Percentiles rank a stretch among this genome's conserved stretches.
Conservation (phyloP, 2,797 vertebrate genomes). For the Anabas testudineus region DNA sequence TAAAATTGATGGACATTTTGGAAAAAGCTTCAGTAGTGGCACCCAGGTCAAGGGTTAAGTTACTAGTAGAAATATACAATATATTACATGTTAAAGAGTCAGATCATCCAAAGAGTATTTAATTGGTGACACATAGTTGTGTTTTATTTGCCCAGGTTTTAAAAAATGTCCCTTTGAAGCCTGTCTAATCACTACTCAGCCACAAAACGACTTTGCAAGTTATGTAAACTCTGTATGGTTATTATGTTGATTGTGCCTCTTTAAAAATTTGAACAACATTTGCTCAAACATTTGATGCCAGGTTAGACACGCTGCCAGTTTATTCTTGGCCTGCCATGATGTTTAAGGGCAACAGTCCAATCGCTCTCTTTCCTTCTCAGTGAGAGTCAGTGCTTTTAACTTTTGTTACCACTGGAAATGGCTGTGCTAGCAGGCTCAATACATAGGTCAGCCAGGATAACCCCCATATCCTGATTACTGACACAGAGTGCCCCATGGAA, state of each 20-base stretch:
- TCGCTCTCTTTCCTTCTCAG: constrained; percentile 30
- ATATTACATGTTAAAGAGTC: constrained; percentile 10
- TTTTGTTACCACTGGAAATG: constrained; percentile 64
- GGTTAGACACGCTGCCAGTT: constrained; percentile 35
- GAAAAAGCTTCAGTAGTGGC: constrained; percentile 37
- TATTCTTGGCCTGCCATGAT: constrained; percentile 26
- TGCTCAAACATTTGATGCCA: constrained; percentile 42
- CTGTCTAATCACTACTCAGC: constrained; percentile 6
- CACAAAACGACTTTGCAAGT: constrained; percentile 3
- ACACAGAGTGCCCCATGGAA: constrained; percentile 80
- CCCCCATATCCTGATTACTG: constrained; percentile 89
- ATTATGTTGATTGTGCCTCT: constrained; percentile 27
- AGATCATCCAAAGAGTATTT: neutral
- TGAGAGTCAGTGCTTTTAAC: constrained; percentile 56
- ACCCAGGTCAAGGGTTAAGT: constrained; percentile 54
- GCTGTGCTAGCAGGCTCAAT: constrained; percentile 77
- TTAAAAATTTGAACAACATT: constrained; percentile 25
- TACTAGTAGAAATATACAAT: constrained; percentile 42
- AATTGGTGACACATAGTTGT: neutral
- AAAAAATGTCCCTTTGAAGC: neutral
- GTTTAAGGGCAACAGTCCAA: constrained; percentile 29
- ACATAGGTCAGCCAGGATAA: constrained; percentile 87
- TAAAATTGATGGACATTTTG: constrained; percentile 60
- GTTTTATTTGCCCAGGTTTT: neutral
- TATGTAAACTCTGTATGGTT: constrained; percentile 9